phyloP scores from a whole-genome alignment of 2,113 vertebrate genomes.

The Eolophus roseicapilla region DNA sequence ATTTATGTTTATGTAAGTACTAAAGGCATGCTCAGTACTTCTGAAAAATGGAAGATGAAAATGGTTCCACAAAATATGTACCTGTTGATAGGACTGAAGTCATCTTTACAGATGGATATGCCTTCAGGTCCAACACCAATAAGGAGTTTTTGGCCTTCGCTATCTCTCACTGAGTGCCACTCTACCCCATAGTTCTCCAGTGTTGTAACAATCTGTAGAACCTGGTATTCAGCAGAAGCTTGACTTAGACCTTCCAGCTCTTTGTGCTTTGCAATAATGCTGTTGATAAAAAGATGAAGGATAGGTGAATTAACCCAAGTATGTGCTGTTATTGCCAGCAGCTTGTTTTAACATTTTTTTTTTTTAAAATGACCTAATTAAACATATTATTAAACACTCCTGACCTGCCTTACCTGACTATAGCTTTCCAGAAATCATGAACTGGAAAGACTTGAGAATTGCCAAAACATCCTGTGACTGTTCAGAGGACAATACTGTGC shows the following conservation, averaged over 20 bases:
- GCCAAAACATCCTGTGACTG: neutral
- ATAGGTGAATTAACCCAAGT: neutral
- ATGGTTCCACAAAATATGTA: slow-evolving; percentile 30
- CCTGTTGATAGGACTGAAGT: slow-evolving; percentile 92
- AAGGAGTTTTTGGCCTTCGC: slow-evolving; percentile 85
- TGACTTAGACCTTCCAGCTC: slow-evolving; percentile 86
- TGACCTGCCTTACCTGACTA: neutral
- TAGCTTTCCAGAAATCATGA: neutral
- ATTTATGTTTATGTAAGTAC: neutral
- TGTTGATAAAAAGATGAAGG: slow-evolving; percentile 51
- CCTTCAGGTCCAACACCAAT: slow-evolving; percentile 95
- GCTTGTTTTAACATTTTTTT: neutral
- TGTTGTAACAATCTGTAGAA: slow-evolving; percentile 88
- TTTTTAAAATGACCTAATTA: slow-evolving; percentile 9
- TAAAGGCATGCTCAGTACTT: neutral
- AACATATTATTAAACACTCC: neutral
- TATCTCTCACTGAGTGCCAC: slow-evolving; percentile 93
- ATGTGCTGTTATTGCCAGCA: neutral
- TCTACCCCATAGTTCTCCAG: slow-evolving; percentile 96
- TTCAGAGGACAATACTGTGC: neutral
- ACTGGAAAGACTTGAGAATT: neutral
- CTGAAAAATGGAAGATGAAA: neutral
- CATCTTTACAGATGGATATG: slow-evolving; percentile 91
- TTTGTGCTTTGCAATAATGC: slow-evolving; percentile 90
- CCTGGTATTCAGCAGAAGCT: slow-evolving; percentile 90